phyloP scores from a whole-genome alignment of 2,797 vertebrate species.

The Acrossocheilus fasciatus region DNA sequence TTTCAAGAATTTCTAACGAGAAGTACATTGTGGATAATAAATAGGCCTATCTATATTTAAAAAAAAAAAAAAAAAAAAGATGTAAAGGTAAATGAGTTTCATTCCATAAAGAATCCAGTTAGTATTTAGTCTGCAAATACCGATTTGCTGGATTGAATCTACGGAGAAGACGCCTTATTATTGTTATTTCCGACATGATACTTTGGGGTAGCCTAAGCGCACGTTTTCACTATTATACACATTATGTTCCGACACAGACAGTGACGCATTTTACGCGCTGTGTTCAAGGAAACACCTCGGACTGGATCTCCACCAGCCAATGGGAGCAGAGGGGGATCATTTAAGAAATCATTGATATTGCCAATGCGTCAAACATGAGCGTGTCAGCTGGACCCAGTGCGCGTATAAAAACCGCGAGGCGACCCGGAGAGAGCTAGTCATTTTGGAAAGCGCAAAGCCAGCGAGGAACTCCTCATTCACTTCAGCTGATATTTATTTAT shows the following conservation, averaged over 20 bases:
- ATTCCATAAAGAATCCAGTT: neutral
- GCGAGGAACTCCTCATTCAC: conserved; percentile 62
- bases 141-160: neutral
- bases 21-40: neutral
- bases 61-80: too few relatives aligned
- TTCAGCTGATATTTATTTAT: conserved; percentile 55
- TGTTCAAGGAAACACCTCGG: conserved; percentile 76
- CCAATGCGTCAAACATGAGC: conserved; percentile 82
- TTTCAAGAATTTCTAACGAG: neutral
- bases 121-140: neutral
- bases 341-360: conserved; percentile 84
- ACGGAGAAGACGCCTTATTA: neutral
- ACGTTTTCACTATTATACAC: conserved; percentile 46
- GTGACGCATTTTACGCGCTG: conserved; percentile 72
- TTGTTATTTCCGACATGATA: neutral
- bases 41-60: neutral
- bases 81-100: neutral
- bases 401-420: conserved; percentile 82
- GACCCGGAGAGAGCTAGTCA: conserved; percentile 72
- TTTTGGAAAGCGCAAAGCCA: conserved; percentile 71
- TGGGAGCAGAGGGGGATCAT: conserved; percentile 74
- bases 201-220: neutral
- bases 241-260: conserved; percentile 77
- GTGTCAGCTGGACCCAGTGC: conserved; percentile 56
- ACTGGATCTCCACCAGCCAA: conserved; percentile 73